A percentile compares a stretch with the other conserved stretches of the same genome.
phyloP scores from a whole-genome alignment of 2,113 vertebrate genomes.

The Cairina moschata region DNA sequence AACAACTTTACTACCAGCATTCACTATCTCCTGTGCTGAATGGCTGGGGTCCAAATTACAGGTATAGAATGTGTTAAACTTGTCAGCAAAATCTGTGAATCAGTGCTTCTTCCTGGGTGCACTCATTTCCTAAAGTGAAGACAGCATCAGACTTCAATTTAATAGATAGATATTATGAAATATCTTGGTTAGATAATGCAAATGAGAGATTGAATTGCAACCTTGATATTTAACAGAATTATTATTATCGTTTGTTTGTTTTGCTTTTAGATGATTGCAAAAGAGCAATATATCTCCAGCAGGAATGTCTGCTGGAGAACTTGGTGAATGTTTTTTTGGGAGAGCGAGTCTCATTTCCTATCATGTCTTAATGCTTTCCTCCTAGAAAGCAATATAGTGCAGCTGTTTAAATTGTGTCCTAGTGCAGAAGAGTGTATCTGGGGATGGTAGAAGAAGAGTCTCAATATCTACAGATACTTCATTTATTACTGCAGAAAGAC shows the following conservation, averaged over 20 bases:
- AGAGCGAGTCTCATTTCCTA: neutral
- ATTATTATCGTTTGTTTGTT: neutral
- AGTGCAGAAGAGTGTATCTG: neutral
- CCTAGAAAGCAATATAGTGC: neutral
- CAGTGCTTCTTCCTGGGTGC: neutral
- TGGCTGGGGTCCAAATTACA: rapidly evolving
- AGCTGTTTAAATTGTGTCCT: neutral
- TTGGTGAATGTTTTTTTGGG: conserved; percentile 1
- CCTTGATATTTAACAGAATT: neutral
- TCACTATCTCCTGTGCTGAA: neutral
- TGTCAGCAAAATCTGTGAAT: neutral
- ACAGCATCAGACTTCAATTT: neutral
- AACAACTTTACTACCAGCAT: neutral
- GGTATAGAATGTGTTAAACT: rapidly evolving
- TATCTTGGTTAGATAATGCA: neutral
- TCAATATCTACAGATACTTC: neutral
- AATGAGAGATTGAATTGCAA: neutral
- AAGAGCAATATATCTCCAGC: neutral
- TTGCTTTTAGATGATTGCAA: neutral
- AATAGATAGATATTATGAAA: neutral
- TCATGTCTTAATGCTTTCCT: neutral
- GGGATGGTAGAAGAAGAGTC: neutral
- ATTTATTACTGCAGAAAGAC: neutral
- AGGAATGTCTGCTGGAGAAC: neutral
- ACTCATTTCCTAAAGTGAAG: neutral